Conservation (phyloP, 2,113 vertebrate genomes). For the Heptranchias perlo region DNA sequence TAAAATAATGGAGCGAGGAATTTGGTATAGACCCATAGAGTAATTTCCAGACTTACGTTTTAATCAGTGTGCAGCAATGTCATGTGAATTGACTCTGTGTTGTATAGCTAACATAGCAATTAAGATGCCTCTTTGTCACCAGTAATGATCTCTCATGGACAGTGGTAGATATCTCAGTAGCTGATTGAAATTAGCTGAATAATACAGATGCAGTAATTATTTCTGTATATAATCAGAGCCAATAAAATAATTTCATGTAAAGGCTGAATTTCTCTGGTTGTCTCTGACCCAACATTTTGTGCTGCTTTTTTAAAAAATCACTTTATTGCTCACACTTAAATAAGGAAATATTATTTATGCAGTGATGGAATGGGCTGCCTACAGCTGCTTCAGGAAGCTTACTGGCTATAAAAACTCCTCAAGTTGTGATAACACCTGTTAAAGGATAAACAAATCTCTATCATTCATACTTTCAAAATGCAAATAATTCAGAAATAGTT, state of each 20-base stretch:
- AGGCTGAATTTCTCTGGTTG: background rate
- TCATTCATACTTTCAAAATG: background rate
- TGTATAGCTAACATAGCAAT: background rate
- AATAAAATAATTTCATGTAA: background rate
- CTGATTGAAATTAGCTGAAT: background rate
- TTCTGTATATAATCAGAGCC: background rate
- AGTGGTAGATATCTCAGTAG: background rate
- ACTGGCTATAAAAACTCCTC: background rate
- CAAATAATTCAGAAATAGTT: background rate
- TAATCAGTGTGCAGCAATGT: background rate
- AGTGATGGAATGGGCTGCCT: background rate
- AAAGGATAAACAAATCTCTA: background rate
- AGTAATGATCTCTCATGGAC: background rate
- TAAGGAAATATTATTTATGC: background rate
- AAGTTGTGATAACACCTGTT: slow-evolving; percentile 24
- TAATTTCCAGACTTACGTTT: too few relatives aligned
- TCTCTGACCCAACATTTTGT: background rate
- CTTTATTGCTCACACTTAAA: background rate
- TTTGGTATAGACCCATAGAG: too few relatives aligned
- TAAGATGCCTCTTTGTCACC: background rate
- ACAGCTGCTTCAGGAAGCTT: background rate
- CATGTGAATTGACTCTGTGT: background rate
- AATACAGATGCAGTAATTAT: background rate
- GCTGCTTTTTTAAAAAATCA: background rate
- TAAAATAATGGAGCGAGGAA: too few relatives aligned